Evolutionary conservation across 2,797 vertebrate species (phyloP).

Genomic region (Sebastes steindachneri): DNA sequence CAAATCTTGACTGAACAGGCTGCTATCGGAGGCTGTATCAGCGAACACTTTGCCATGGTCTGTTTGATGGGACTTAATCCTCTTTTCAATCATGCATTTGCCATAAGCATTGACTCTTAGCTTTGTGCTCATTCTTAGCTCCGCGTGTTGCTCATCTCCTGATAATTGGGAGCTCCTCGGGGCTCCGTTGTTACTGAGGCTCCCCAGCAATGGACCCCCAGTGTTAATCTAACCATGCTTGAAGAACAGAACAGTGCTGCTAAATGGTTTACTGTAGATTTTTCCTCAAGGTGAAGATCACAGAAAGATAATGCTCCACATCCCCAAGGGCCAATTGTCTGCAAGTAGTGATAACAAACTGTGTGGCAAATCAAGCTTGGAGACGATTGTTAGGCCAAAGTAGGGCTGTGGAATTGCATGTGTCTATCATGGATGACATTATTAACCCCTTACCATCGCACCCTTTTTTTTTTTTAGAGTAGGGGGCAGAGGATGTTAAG

Average conservation of each 20-base stretch:
- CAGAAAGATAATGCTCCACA: conserved; percentile 23
- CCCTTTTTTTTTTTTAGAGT: no score
- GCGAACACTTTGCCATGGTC: background rate
- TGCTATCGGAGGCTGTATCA: background rate
- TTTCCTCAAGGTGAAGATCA: conserved; percentile 50
- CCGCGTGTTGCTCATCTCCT: background rate
- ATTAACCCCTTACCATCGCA: background rate
- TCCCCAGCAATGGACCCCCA: background rate
- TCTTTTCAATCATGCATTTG: background rate
- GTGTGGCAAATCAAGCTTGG: conserved; percentile 32
- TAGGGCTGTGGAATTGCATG: background rate
- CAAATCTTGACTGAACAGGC: background rate
- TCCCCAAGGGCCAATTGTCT: conserved; percentile 40
- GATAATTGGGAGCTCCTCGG: conserved; percentile 4
- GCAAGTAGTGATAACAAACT: conserved; percentile 46
- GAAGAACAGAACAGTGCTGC: conserved; percentile 10
- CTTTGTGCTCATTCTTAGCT: background rate
- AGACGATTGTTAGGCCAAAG: background rate
- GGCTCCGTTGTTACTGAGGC: background rate
- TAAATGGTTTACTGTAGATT: conserved; percentile 37
- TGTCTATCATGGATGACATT: background rate
- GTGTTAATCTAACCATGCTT: conserved; percentile 18
- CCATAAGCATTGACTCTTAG: background rate
- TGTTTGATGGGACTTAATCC: background rate
- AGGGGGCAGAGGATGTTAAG: no score